These are phyloP conservation scores for Drosophila infuscata DNA, from an alignment of 2,888 invertebrate genomes.

Conservation along the genomic window DNA sequence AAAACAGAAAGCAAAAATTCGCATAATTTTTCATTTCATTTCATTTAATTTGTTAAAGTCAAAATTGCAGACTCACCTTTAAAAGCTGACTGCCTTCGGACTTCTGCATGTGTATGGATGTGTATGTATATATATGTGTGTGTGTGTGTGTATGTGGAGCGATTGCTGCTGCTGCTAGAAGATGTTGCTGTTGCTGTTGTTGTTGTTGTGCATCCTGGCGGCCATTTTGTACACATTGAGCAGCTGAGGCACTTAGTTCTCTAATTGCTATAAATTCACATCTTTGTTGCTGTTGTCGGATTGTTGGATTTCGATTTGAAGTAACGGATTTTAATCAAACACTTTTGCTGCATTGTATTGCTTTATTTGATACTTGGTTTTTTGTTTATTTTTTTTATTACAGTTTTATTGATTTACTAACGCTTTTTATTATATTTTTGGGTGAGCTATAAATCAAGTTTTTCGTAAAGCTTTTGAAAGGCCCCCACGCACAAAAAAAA, in stretches of 20 bases:
- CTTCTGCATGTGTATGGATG: constrained; percentile 32
- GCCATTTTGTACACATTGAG: constrained; percentile 67
- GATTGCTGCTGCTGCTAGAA: constrained; percentile 45
- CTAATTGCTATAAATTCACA: constrained; percentile 50
- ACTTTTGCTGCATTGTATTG: constrained; percentile 59
- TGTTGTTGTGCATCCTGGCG: constrained; percentile 70
- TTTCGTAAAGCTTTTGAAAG: constrained; percentile 67
- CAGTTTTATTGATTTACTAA: constrained; percentile 61
- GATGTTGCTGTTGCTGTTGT: constrained; percentile 44
- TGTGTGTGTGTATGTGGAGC: constrained; percentile 32
- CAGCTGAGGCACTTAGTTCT: constrained; percentile 53
- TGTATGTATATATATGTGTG: background rate
- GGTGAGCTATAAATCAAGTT: constrained; percentile 71
- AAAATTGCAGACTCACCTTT: constrained; percentile 65
- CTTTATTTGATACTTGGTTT: background rate
- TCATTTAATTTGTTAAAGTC: constrained; percentile 4
- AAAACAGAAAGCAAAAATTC: constrained; percentile 7
- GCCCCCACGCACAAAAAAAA: constrained; percentile 65
- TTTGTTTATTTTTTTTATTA: constrained; percentile 27
- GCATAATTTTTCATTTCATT: constrained; percentile 9
- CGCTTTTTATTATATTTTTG: constrained; percentile 30
- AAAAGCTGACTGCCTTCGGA: constrained; percentile 44
- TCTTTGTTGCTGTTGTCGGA: constrained; percentile 37
- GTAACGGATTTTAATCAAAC: constrained; percentile 45
- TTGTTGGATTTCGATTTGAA: constrained; percentile 27